Conservation (phyloP, 2,888 invertebrate genomes). For the Scotopteryx bipunctaria region DNA sequence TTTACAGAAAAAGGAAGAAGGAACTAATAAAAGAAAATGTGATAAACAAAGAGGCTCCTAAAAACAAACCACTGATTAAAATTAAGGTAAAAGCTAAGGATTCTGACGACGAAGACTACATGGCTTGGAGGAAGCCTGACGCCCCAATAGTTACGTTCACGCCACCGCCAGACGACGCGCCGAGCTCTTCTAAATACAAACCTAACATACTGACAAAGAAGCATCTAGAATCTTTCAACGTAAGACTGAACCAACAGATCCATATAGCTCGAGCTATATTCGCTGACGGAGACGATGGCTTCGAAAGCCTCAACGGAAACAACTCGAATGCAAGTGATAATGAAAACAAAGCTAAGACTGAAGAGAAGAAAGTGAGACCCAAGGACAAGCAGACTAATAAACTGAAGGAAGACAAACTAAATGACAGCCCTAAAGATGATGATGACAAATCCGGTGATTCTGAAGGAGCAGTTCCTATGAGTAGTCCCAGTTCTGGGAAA, state of each 20-base stretch:
- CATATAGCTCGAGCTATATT: conserved; percentile 57
- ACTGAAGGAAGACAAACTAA: conserved; percentile 31
- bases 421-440: conserved; percentile 58
- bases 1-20: conserved; percentile 73
- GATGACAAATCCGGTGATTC: conserved; percentile 74
- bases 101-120: conserved; percentile 78
- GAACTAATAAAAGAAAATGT: conserved; percentile 65
- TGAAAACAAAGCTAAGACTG: conserved; percentile 52
- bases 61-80: conserved; percentile 60
- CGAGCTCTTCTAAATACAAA: conserved; percentile 62
- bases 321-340: conserved; percentile 87
- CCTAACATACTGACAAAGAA: conserved; percentile 71
- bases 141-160: conserved; percentile 76
- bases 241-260: conserved; percentile 57
- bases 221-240: conserved; percentile 73
- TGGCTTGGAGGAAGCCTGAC: conserved; percentile 76
- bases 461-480: conserved; percentile 61
- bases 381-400: conserved; percentile 28
- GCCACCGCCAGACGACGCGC: conserved; percentile 67
- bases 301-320: conserved; percentile 93
- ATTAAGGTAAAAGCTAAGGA: conserved; percentile 73
- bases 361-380: conserved; percentile 47
- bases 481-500: conserved; percentile 61
- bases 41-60: conserved; percentile 59
- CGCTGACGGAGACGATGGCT: conserved; percentile 89